Conservation (phyloP, 2,888 invertebrate genomes). For the Phortica okadai region DNA sequence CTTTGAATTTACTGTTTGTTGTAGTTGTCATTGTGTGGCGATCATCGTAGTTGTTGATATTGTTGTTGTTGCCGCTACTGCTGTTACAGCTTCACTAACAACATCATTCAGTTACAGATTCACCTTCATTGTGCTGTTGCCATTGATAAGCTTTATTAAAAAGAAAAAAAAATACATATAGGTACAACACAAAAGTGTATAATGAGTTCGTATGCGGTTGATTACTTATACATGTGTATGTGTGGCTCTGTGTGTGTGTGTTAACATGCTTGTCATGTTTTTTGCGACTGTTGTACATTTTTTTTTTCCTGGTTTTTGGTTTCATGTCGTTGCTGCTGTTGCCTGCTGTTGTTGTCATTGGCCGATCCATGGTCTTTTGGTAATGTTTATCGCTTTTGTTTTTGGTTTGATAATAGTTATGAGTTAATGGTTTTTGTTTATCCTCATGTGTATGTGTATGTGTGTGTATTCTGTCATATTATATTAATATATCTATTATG, state of each 20-base stretch:
- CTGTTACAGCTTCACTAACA: conserved; percentile 40
- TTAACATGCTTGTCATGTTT: conserved; percentile 12
- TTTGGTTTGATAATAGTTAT: conserved; percentile 7
- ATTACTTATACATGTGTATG: background rate
- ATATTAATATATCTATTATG: conserved; percentile 32
- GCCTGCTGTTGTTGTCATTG: conserved; percentile 18
- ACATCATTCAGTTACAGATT: conserved; percentile 29
- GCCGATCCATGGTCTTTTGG: background rate
- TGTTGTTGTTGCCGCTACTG: conserved; percentile 7
- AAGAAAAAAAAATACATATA: conserved; percentile 37
- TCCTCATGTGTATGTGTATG: background rate
- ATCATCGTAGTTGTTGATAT: conserved; percentile 10
- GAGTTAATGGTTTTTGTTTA: conserved; percentile 28
- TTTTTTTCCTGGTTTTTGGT: background rate
- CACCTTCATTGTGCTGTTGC: conserved; percentile 51
- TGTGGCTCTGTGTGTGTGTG: background rate
- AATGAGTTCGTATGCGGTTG: conserved; percentile 21
- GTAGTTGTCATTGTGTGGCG: conserved; percentile 49
- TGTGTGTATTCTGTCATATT: conserved; percentile 7
- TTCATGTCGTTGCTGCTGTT: conserved; percentile 12
- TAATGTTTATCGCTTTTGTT: conserved; percentile 8
- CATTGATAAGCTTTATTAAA: conserved; percentile 71
- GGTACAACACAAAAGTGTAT: background rate
- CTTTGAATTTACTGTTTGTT: conserved; percentile 71
- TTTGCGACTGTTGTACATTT: conserved; percentile 2